phyloP scores from a whole-genome alignment of 2,888 invertebrate genomes.

The Epinotia demarniana region DNA sequence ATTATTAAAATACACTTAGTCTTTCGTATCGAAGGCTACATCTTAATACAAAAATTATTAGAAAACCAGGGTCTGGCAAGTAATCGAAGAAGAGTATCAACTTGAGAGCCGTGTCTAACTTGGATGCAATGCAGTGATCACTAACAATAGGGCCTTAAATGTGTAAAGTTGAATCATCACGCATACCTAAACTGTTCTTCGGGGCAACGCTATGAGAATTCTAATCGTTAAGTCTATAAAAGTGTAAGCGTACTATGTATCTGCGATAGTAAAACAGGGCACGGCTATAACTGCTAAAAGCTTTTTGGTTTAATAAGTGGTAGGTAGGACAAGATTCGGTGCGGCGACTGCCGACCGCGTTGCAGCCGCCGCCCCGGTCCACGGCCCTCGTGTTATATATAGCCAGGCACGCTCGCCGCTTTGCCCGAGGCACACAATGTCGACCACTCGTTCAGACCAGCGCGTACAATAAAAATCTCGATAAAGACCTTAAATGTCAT shows the following conservation, averaged over 20 bases:
- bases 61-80: not conserved
- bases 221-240: conserved; percentile 1
- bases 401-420: conserved; percentile 77
- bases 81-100: not conserved
- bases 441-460: conserved; percentile 65
- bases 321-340: conserved; percentile 65
- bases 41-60: not conserved
- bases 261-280: conserved; percentile 29
- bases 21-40: not conserved
- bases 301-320: conserved; percentile 63
- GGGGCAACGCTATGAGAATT: not conserved
- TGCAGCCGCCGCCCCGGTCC: conserved; percentile 44
- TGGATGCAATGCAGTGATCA: not conserved
- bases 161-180: not conserved
- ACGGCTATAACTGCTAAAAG: conserved; percentile 37
- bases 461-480: conserved; percentile 36
- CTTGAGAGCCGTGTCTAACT: not conserved
- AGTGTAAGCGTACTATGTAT: not conserved
- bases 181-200: not conserved
- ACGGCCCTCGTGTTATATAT: conserved; percentile 81
- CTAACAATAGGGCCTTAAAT: not conserved
- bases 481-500: conserved; percentile 22
- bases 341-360: conserved; percentile 59
- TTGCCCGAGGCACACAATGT: conserved; percentile 70
- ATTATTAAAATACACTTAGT: not conserved